phyloP scores from a whole-genome alignment of 2,888 invertebrate species.

The Phrixothrix hirtus region DNA sequence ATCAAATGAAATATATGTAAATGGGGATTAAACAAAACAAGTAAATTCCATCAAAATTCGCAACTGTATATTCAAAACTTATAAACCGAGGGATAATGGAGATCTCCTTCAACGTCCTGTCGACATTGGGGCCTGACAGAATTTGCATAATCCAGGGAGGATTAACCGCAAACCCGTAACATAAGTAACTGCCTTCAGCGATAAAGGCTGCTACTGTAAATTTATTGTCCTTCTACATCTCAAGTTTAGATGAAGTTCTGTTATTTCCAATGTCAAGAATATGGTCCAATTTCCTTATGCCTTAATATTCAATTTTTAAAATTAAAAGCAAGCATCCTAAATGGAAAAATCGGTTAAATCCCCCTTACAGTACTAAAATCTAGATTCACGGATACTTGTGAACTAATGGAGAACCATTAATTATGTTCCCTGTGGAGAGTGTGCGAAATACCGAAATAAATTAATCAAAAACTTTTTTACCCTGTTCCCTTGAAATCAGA shows the following conservation, averaged over 20 bases:
- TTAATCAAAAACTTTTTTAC: conserved; percentile 5
- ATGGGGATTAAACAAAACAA: conserved; percentile 46
- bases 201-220: conserved; percentile 34
- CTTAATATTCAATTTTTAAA: not conserved
- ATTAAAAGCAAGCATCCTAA: not conserved
- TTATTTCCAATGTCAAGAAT: conserved; percentile 7
- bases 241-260: conserved; percentile 7
- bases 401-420: conserved; percentile 8
- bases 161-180: conserved; percentile 40
- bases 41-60: conserved; percentile 31
- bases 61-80: conserved; percentile 33
- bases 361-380: conserved; percentile 6
- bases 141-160: conserved; percentile 45
- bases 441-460: conserved; percentile 10
- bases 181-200: conserved; percentile 40
- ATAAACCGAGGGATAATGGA: conserved; percentile 32
- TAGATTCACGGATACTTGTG: conserved; percentile 1
- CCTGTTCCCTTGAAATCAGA: not conserved
- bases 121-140: conserved; percentile 35
- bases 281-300: no score
- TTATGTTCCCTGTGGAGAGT: conserved; percentile 7
- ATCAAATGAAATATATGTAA: conserved; percentile 50
- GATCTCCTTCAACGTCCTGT: conserved; percentile 32
- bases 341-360: conserved; percentile 5
- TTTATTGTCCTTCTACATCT: conserved; percentile 26